Evolutionary conservation across 1,140 invertebrate species (phyloP).

Genomic region (Pararge aegeria): DNA sequence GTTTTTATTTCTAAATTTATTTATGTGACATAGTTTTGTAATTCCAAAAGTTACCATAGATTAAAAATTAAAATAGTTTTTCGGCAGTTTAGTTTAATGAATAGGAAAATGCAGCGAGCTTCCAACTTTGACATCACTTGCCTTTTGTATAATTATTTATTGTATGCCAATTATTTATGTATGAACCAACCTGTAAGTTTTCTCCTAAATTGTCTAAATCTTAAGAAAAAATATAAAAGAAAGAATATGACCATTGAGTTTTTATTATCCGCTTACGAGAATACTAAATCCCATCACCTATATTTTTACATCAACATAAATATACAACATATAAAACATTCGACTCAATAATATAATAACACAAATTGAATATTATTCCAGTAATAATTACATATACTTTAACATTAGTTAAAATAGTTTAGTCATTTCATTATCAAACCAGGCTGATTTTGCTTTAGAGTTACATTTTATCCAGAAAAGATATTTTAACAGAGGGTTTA

Average conservation of each 20-base stretch:
- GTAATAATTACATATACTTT: too few species aligned
- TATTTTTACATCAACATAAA: constrained; percentile 6
- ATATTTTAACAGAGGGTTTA: too few species aligned
- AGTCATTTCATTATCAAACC: too few species aligned
- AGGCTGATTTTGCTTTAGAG: too few species aligned
- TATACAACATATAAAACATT: not conserved
- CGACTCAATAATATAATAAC: not conserved
- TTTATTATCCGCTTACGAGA: constrained; percentile 32
- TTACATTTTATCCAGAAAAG: too few species aligned
- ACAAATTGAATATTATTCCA: too few species aligned
- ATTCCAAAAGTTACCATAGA: constrained; percentile 74
- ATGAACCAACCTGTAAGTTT: constrained; percentile 46
- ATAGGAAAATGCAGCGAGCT: constrained; percentile 30
- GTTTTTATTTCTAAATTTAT: constrained; percentile 64
- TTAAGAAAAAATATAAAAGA: constrained; percentile 72
- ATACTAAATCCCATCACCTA: constrained; percentile 24
- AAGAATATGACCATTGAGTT: constrained; percentile 47
- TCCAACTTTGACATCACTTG: constrained; percentile 60
- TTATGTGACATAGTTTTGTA: constrained; percentile 66
- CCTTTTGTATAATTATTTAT: constrained; percentile 68
- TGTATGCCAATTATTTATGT: constrained; percentile 68
- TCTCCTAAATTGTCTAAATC: constrained; percentile 65
- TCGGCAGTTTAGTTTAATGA: constrained; percentile 41
- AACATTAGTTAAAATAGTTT: too few species aligned
- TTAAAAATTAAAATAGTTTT: constrained; percentile 48